Percentiles rank a stretch among this genome's conserved stretches.
Evolutionary conservation across 2,113 vertebrate species (phyloP).

Genomic region (Thalassarche chlororhynchos): DNA sequence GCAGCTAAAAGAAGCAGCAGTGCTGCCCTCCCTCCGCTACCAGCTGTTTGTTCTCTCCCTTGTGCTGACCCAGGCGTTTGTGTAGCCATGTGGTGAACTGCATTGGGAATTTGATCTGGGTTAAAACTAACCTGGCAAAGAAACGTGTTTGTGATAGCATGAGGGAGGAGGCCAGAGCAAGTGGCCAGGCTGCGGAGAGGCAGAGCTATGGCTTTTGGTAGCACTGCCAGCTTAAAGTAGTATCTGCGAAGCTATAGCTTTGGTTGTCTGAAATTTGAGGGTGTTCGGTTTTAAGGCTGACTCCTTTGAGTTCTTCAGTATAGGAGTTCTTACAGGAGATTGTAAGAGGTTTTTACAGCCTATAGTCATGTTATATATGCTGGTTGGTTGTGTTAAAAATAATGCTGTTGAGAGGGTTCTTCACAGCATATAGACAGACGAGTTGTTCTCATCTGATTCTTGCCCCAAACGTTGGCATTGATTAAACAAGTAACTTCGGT

Average conservation of each 20-base stretch:
- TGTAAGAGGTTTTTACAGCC: not conserved
- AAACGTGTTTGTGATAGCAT: constrained; percentile 20
- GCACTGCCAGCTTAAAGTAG: not conserved
- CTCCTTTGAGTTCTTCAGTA: not conserved
- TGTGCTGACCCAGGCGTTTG: constrained; percentile 36
- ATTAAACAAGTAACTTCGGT: not conserved
- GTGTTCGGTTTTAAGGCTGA: not conserved
- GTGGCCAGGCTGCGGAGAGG: not conserved
- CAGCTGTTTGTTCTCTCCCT: constrained; percentile 43
- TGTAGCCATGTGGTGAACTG: constrained; percentile 13
- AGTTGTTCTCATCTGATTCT: not conserved
- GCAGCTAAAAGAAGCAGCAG: not conserved
- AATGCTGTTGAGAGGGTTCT: not conserved
- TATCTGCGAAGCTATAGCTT: rapidly evolving
- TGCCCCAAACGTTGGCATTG: not conserved
- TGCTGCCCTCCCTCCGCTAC: not conserved
- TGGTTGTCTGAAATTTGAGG: not conserved
- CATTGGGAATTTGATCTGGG: constrained; percentile 32
- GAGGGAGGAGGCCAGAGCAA: constrained; percentile 20
- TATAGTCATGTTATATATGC: not conserved
- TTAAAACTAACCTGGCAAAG: constrained; percentile 31
- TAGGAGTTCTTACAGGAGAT: not conserved
- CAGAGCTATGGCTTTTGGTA: not conserved
- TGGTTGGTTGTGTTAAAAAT: not conserved
- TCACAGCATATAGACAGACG: not conserved